phyloP scores from a whole-genome alignment of 2,113 vertebrate species.

The Bubo bubo region DNA sequence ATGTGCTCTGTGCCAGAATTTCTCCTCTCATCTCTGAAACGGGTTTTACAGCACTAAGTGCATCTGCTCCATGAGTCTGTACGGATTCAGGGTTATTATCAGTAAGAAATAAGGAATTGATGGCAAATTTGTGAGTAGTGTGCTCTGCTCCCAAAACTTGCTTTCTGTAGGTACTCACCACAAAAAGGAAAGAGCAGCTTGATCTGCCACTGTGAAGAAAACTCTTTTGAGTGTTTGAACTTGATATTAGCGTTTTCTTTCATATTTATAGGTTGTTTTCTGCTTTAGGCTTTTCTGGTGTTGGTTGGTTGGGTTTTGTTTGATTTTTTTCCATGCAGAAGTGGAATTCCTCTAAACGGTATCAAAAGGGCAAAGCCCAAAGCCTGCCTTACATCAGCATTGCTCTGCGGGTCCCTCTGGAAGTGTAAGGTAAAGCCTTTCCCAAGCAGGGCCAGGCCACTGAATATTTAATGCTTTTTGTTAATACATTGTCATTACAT shows the following conservation, averaged over 20 bases:
- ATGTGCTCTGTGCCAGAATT: not conserved
- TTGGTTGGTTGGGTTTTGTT: not conserved
- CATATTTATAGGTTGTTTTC: not conserved
- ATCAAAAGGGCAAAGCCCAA: not conserved
- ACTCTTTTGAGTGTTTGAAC: not conserved
- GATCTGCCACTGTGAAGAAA: not conserved
- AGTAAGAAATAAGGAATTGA: too few species aligned
- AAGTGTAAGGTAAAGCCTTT: not conserved
- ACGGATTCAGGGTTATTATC: accelerated
- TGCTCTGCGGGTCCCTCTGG: not conserved
- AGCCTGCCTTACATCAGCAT: not conserved
- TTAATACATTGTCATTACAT: not conserved
- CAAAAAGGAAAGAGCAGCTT: not conserved
- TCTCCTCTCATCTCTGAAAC: not conserved
- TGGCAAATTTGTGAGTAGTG: not conserved
- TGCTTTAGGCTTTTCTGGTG: not conserved
- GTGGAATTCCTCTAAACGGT: not conserved
- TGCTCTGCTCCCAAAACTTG: not conserved
- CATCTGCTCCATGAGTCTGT: accelerated
- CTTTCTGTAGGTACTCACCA: not conserved
- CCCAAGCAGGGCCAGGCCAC: not conserved
- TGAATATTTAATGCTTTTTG: not conserved
- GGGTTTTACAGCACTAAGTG: not conserved
- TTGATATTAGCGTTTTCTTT: not conserved
- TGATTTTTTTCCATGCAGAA: not conserved